Evolutionary conservation across 2,888 invertebrate genomes (phyloP).

Genomic region (Acheta domesticus): DNA sequence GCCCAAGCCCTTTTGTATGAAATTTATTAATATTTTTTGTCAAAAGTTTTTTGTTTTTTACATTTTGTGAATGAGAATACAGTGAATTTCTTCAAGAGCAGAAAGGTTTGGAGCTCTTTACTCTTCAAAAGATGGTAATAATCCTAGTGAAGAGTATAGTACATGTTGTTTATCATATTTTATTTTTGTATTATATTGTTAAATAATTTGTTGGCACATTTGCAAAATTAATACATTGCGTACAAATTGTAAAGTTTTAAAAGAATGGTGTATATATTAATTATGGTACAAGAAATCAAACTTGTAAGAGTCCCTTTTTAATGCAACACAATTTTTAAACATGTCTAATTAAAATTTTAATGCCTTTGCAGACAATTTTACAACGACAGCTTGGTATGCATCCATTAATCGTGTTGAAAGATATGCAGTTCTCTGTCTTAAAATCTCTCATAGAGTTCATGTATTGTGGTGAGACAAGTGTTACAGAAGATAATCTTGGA

Average conservation of each 20-base stretch:
- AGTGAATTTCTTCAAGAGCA: no score
- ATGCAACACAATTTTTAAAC: no score
- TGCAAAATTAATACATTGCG: not conserved
- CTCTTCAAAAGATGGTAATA: no score
- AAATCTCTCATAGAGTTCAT: constrained; percentile 72
- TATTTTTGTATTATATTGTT: not conserved
- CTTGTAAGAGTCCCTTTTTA: no score
- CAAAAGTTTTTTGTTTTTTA: no score
- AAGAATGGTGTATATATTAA: no score
- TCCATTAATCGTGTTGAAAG: constrained; percentile 55
- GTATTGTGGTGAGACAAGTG: constrained; percentile 72
- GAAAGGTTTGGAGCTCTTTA: no score
- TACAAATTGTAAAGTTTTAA: not conserved
- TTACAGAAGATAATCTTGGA: constrained; percentile 64
- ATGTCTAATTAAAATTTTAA: not conserved
- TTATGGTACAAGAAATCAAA: no score
- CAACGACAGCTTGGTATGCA: constrained; percentile 51
- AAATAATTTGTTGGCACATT: not conserved
- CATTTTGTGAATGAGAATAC: no score
- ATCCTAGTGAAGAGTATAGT: no score
- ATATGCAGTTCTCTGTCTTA: constrained; percentile 67
- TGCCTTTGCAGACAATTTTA: constrained; percentile 41
- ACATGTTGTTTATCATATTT: not conserved
- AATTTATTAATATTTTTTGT: no score
- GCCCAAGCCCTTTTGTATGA: no score